A percentile compares a stretch with the other conserved stretches of the same genome.
Conservation (phyloP, 2,888 invertebrate genomes). For the Hydroisotoma schaefferi region DNA sequence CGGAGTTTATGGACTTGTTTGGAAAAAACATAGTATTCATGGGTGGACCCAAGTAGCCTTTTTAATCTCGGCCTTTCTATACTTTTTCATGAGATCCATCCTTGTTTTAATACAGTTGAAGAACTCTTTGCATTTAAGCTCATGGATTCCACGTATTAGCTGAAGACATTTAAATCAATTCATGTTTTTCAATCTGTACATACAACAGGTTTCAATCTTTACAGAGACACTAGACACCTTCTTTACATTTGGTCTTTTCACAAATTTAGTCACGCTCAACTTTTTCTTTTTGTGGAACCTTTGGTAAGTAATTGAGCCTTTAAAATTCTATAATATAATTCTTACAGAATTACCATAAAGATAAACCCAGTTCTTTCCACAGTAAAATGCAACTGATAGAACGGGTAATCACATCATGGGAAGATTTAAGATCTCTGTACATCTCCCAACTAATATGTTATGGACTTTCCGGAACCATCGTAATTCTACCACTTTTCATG, state of each 20-base stretch:
- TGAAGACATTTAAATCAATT: background rate
- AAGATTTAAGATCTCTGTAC: too few relatives aligned
- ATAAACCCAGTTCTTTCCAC: too few relatives aligned
- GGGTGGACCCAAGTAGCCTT: slow-evolving; percentile 1
- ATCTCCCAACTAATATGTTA: too few relatives aligned
- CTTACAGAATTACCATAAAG: too few relatives aligned
- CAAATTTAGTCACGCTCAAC: background rate
- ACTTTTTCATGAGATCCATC: background rate
- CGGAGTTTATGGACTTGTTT: background rate
- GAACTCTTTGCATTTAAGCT: background rate
- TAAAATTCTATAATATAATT: background rate
- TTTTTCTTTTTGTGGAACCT: background rate
- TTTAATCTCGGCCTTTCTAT: slow-evolving; percentile 1
- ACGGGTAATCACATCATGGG: too few relatives aligned
- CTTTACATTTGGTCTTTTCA: background rate
- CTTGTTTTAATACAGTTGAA: background rate
- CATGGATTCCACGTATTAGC: background rate
- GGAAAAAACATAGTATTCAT: background rate
- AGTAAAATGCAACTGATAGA: too few relatives aligned
- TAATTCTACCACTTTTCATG: too few relatives aligned
- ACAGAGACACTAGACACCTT: background rate
- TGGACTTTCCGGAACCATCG: too few relatives aligned
- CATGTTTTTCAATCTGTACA: background rate
- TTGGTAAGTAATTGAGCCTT: background rate
- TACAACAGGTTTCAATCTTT: background rate